These are phyloP conservation scores for Sycobia sp. DNA, from an alignment of 1,140 invertebrate genomes.

Conservation along the genomic window DNA sequence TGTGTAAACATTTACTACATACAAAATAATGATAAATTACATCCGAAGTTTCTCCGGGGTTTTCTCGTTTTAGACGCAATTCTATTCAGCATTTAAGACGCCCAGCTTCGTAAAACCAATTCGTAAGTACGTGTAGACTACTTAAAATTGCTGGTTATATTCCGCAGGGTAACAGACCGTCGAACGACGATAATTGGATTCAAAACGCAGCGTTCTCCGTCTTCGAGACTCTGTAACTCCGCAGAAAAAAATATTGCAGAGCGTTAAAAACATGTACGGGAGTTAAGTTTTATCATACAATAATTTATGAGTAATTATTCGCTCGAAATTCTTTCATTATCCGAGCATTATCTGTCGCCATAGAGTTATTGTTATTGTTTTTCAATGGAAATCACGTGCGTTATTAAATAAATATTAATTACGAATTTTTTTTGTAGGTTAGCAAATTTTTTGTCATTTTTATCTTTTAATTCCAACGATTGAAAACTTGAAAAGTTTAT, in stretches of 20 bases:
- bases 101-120: neutral
- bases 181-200: conserved; percentile 2
- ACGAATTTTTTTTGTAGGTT: too few relatives aligned
- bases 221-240: neutral
- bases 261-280: neutral
- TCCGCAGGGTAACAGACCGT: neutral
- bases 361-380: too few relatives aligned
- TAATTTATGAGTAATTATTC: neutral
- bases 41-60: neutral
- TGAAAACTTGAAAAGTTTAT: too few relatives aligned
- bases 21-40: conserved; percentile 12
- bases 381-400: too few relatives aligned
- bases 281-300: neutral
- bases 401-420: too few relatives aligned
- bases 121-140: neutral
- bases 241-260: conserved; percentile 4
- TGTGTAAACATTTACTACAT: too few relatives aligned
- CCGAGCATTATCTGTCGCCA: too few relatives aligned
- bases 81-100: neutral
- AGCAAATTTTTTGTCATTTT: too few relatives aligned
- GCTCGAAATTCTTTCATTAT: too few relatives aligned
- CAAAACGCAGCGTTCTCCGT: neutral
- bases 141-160: conserved; percentile 8
- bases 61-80: neutral
- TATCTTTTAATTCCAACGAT: too few relatives aligned